phyloP scores from a whole-genome alignment of 1,140 invertebrate species.

The Bacillus rossius region DNA sequence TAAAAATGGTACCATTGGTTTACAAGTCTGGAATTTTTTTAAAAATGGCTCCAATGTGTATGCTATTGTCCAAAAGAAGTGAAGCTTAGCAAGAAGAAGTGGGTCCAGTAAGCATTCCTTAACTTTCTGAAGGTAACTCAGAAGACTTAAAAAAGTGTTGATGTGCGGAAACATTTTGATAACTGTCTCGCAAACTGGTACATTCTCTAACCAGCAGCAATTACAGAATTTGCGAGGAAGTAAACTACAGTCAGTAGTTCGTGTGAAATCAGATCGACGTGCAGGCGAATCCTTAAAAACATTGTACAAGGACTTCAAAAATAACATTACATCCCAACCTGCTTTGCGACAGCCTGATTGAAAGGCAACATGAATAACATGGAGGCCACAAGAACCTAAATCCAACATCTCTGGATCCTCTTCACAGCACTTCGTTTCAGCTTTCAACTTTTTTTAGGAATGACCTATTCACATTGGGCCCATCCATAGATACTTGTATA shows the following conservation, averaged over 20 bases:
- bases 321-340: slow-evolving; percentile 10
- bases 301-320: slow-evolving; percentile 14
- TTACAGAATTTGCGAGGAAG: slow-evolving; percentile 22
- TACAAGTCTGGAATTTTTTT: no score
- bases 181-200: slow-evolving; percentile 3
- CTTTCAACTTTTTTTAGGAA: background rate
- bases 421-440: no score
- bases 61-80: no score
- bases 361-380: slow-evolving; percentile 18
- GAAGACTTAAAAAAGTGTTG: slow-evolving; percentile 5
- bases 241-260: slow-evolving; percentile 1
- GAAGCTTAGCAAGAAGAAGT: no score
- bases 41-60: no score
- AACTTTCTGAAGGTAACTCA: no score
- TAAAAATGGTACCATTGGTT: no score
- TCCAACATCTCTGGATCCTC: slow-evolving; percentile 14
- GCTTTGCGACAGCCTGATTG: slow-evolving; percentile 16
- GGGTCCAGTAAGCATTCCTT: no score
- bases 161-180: slow-evolving; percentile 1
- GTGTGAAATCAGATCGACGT: slow-evolving; percentile 14
- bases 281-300: slow-evolving; percentile 16
- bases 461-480: slow-evolving; percentile 20
- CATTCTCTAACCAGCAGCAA: slow-evolving; percentile 18
- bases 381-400: slow-evolving; percentile 23
- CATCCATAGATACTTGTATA: slow-evolving; percentile 12